Evolutionary conservation across 2,797 vertebrate species (phyloP).

Genomic region (Pogonophryne albipinna): DNA sequence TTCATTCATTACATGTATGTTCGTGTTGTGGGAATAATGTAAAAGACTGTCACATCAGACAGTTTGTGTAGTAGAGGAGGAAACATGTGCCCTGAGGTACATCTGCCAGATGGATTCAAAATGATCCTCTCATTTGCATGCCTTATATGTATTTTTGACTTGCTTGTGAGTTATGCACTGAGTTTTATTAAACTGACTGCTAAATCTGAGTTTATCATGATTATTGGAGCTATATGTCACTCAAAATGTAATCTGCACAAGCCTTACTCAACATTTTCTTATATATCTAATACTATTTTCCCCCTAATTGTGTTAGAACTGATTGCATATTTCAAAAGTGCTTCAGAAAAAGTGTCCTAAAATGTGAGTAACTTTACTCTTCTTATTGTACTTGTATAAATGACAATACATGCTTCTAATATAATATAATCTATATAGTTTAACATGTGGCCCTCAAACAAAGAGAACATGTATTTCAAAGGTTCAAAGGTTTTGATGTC

Average conservation of each 20-base stretch:
- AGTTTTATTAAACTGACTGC: background rate
- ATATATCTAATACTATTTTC: background rate
- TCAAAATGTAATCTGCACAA: background rate
- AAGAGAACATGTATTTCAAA: background rate
- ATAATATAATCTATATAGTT: too few relatives aligned
- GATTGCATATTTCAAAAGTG: background rate
- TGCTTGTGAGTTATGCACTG: background rate
- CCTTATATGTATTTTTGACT: background rate
- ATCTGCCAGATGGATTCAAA: constrained; percentile 1
- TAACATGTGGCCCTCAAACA: background rate
- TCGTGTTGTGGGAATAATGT: background rate
- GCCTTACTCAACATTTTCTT: background rate
- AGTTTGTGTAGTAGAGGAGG: background rate
- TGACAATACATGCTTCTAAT: too few relatives aligned
- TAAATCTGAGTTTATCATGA: background rate
- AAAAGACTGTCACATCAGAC: background rate
- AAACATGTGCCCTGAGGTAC: background rate
- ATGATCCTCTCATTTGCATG: background rate
- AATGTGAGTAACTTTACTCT: too few relatives aligned
- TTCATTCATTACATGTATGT: constrained; percentile 34
- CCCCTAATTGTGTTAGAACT: background rate
- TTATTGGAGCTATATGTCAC: background rate
- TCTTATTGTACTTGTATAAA: too few relatives aligned
- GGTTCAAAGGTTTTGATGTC: background rate
- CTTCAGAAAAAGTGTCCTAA: background rate